Conservation (phyloP, 1,140 invertebrate genomes). For the Drosophila lacteicornis region DNA sequence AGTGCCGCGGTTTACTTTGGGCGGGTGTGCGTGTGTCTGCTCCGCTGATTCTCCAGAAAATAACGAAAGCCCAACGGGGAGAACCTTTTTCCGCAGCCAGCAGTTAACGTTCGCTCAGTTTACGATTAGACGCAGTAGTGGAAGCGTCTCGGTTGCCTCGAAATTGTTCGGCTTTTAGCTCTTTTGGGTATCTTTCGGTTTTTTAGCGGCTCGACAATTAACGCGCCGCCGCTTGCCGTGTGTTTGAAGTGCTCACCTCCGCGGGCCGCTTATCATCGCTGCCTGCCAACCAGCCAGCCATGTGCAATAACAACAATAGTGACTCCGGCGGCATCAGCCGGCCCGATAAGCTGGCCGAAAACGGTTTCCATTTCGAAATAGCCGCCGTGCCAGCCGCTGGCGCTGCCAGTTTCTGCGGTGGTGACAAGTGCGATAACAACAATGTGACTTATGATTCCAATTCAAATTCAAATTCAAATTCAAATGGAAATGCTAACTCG, state of each 20-base stretch:
- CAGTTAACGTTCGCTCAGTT: constrained; percentile 51
- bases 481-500: constrained; percentile 2
- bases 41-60: constrained; percentile 64
- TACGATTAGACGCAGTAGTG: constrained; percentile 61
- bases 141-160: constrained; percentile 24
- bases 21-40: constrained; percentile 24
- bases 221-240: constrained; percentile 16
- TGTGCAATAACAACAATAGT: constrained; percentile 74
- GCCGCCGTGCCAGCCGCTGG: constrained; percentile 25
- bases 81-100: constrained; percentile 35
- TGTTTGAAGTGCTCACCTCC: constrained; percentile 38
- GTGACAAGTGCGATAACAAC: constrained; percentile 37
- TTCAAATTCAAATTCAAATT: constrained; percentile 28
- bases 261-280: constrained; percentile 39
- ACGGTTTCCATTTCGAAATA: constrained; percentile 57
- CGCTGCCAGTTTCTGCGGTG: constrained; percentile 8
- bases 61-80: constrained; percentile 49
- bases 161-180: neutral
- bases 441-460: constrained; percentile 45
- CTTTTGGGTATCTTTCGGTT: constrained; percentile 2
- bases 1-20: constrained; percentile 14
- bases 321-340: constrained; percentile 10
- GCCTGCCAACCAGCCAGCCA: neutral
- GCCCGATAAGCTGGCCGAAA: constrained; percentile 60
- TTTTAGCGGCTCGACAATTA: constrained; percentile 22